Evolutionary conservation across 2,797 vertebrate genomes (phyloP).

Genomic region (Menidia menidia): DNA sequence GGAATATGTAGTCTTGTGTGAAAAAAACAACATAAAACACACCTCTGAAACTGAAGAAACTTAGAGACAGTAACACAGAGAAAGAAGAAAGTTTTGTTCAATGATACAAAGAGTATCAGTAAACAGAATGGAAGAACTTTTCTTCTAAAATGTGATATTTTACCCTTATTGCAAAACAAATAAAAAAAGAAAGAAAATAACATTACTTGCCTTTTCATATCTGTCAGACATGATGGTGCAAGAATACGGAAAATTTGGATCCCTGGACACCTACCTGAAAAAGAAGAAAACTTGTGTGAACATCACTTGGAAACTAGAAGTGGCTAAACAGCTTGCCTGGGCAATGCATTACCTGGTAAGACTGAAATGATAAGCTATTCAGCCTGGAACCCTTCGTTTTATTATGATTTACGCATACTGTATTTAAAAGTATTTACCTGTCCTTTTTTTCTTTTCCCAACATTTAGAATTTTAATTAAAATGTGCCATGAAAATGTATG

Average conservation of each 20-base stretch:
- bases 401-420: neutral
- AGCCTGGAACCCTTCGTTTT: neutral
- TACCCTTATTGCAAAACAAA: too few species aligned
- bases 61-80: neutral
- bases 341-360: constrained; percentile 97
- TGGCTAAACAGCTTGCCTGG: constrained; percentile 96
- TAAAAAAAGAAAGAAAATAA: too few species aligned
- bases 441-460: too few species aligned
- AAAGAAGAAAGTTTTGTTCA: neutral
- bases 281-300: constrained; percentile 92
- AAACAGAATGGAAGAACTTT: too few species aligned
- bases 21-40: too few species aligned
- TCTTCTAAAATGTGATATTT: too few species aligned
- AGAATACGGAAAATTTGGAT: constrained; percentile 95
- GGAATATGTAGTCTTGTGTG: too few species aligned
- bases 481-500: neutral
- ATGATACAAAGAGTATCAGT: too few species aligned
- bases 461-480: too few species aligned
- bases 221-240: constrained; percentile 96
- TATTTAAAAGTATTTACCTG: too few species aligned
- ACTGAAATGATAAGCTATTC: neutral
- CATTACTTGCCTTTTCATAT: too few species aligned
- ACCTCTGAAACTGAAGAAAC: neutral
- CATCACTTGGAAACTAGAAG: constrained; percentile 97
- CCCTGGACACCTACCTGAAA: constrained; percentile 94